phyloP scores from a whole-genome alignment of 2,888 invertebrate genomes.

The Lasioglossum marginatum region DNA sequence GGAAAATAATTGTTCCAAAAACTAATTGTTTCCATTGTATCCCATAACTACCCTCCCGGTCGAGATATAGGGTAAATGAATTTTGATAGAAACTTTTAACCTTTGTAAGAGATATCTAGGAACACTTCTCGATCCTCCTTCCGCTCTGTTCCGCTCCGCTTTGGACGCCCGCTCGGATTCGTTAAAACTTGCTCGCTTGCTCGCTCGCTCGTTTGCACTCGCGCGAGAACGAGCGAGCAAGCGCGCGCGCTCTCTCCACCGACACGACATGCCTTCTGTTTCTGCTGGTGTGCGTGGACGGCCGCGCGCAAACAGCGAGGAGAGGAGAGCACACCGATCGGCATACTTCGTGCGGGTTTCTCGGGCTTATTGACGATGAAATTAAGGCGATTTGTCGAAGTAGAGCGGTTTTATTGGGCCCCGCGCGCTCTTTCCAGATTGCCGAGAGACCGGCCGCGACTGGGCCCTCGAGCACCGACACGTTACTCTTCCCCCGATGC shows the following conservation, averaged over 20 bases:
- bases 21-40: no score
- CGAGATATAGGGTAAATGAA: no score
- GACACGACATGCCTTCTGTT: slow-evolving; percentile 34
- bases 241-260: slow-evolving; percentile 6
- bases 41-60: no score
- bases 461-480: not conserved
- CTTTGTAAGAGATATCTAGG: no score
- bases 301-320: not conserved
- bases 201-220: slow-evolving; percentile 16
- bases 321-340: slow-evolving; percentile 28
- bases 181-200: slow-evolving; percentile 36
- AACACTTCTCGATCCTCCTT: no score
- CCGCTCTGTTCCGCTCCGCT: no score
- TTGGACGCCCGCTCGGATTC: slow-evolving; percentile 45
- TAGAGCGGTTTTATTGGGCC: slow-evolving; percentile 49
- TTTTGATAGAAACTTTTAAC: no score
- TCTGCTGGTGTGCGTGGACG: not conserved
- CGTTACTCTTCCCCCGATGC: not conserved
- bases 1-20: no score
- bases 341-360: slow-evolving; percentile 52
- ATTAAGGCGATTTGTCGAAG: slow-evolving; percentile 56
- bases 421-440: slow-evolving; percentile 47
- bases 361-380: slow-evolving; percentile 56
- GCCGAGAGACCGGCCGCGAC: not conserved
- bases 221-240: not conserved